phyloP scores from a whole-genome alignment of 2,113 vertebrate species.

The Antidorcas marsupialis region DNA sequence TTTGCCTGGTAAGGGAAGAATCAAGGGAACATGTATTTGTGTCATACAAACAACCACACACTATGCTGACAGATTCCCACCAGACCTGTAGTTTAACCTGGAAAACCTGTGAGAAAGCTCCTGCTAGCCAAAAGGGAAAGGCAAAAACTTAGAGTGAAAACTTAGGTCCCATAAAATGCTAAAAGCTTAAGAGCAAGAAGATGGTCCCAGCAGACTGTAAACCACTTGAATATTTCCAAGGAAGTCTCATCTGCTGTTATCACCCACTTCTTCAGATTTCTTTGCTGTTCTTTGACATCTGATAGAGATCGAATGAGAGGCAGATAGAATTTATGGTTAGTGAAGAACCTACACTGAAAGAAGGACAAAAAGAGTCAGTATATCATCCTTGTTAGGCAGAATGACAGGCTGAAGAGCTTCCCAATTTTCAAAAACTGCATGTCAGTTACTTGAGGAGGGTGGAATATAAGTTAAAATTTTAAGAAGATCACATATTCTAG shows the following conservation, averaged over 20 bases:
- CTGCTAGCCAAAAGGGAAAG: neutral
- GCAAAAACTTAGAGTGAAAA: neutral
- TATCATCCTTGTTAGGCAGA: neutral
- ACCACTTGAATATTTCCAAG: neutral
- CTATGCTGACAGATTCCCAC: neutral
- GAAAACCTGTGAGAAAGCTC: neutral
- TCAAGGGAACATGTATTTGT: neutral
- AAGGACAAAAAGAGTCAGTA: neutral
- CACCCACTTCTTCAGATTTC: conserved; percentile 11
- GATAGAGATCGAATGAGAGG: neutral
- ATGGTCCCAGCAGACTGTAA: neutral
- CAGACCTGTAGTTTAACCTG: neutral
- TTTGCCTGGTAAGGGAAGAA: neutral
- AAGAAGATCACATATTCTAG: conserved; percentile 35
- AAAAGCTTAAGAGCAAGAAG: neutral
- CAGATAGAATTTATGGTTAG: neutral
- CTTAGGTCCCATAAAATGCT: neutral
- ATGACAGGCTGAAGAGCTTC: neutral
- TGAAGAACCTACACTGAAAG: neutral
- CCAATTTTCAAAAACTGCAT: neutral
- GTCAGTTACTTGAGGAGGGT: neutral
- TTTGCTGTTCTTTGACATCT: neutral
- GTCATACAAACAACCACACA: neutral
- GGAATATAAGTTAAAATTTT: conserved; percentile 15
- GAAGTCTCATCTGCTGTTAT: neutral